Conservation (phyloP, 2,113 vertebrate genomes). For the Spizaetus ornatus region DNA sequence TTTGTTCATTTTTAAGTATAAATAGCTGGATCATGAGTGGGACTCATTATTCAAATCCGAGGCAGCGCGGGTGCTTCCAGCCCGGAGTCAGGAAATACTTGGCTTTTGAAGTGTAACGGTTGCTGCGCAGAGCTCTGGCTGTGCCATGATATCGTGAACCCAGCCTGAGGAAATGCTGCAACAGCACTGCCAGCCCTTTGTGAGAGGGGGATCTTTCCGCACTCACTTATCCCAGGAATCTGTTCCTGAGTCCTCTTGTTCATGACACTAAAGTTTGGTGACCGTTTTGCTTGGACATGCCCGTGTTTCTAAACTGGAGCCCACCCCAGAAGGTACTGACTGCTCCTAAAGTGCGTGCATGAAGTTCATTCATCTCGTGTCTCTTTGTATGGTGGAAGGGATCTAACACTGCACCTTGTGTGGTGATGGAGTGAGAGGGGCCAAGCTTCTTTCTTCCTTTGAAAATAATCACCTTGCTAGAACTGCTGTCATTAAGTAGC, state of each 20-base stretch:
- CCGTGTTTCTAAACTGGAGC: constrained; percentile 22
- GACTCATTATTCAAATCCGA: not conserved
- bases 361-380: fast-evolving
- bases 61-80: constrained; percentile 36
- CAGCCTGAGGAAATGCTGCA: not conserved
- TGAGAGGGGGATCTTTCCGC: not conserved
- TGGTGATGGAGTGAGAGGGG: not conserved
- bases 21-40: not conserved
- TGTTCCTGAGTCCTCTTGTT: not conserved
- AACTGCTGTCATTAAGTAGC: not conserved
- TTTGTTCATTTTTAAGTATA: not conserved
- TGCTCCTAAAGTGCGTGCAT: fast-evolving
- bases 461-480: not conserved
- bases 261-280: fast-evolving
- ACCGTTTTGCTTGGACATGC: not conserved
- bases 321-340: constrained; percentile 43
- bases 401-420: fast-evolving
- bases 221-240: not conserved
- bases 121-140: not conserved
- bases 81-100: constrained; percentile 53
- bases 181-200: not conserved
- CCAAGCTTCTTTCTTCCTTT: not conserved
- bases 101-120: constrained; percentile 44
- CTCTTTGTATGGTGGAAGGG: not conserved
- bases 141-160: not conserved